A percentile compares a stretch with the other conserved stretches of the same genome.
These are phyloP conservation scores for Dynastes hyllus DNA, from an alignment of 2,888 invertebrate species.

Conservation along the genomic window DNA sequence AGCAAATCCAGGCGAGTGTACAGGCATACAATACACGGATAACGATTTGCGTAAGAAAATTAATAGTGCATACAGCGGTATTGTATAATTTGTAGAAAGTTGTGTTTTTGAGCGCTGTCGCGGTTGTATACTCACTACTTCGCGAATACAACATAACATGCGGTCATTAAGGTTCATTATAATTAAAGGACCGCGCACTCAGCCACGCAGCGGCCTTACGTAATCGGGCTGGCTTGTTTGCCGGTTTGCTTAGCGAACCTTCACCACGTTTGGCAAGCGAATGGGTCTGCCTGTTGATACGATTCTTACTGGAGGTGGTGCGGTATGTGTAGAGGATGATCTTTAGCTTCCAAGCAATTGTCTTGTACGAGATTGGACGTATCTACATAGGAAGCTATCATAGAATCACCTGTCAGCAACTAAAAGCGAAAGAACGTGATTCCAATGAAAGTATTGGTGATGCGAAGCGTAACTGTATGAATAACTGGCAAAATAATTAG, in stretches of 20 bases:
- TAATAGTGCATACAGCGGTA: conserved; percentile 52
- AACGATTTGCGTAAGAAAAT: conserved; percentile 49
- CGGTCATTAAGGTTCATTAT: conserved; percentile 42
- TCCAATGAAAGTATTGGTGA: conserved; percentile 10
- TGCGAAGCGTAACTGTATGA: conserved; percentile 2
- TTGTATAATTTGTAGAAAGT: conserved; percentile 53
- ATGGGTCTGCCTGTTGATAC: too few relatives aligned
- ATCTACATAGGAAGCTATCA: neutral
- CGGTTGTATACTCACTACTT: conserved; percentile 12
- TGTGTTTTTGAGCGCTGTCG: conserved; percentile 30
- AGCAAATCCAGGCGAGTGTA: neutral
- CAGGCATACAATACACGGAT: neutral
- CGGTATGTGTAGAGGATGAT: too few relatives aligned
- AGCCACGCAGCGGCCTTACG: conserved; percentile 1
- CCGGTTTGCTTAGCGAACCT: neutral
- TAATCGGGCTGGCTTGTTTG: conserved; percentile 10
- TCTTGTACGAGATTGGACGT: neutral
- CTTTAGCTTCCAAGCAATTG: too few relatives aligned
- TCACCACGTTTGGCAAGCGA: too few relatives aligned
- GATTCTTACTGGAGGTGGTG: too few relatives aligned
- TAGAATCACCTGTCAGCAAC: neutral
- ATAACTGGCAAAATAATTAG: conserved; percentile 9
- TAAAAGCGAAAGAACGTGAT: neutral
- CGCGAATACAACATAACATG: neutral
- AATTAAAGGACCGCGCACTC: conserved; percentile 24